Evolutionary conservation across 2,888 invertebrate genomes (phyloP), one percentile per base, ranked within the genome.

Genomic region (Hypolimnas misippus): DNA sequence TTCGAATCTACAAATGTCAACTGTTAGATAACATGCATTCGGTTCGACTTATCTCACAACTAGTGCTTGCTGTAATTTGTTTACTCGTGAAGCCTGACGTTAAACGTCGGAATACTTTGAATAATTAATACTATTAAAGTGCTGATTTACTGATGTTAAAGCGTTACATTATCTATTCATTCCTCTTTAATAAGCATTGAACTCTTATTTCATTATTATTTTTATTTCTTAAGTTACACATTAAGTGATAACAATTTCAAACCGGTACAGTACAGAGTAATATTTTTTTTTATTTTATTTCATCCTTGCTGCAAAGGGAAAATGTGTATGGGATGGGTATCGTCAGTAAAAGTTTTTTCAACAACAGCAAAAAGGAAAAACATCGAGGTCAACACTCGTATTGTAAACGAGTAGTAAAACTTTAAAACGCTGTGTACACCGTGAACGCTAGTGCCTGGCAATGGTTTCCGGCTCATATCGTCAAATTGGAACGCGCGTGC

Each of bases 381-480:
- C 61, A 71, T 70, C 65, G 69, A 69, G 69, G 64, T 68, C 66
- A 65, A 70, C 60, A 64, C 66, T 67, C 56, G 67, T 69, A 72
- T 70, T 75, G 75, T 72, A 72, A 75, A 76, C 70, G 74, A 72
- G 72, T 70, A 71, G 72, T 75, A 77, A 79, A 76, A 75, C 70
- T 80, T 78, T 72, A 76, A 77, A 79, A 66, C 70, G 67, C 71
- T 54, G 66, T 59, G 70, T 71, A 68, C 70, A 62, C 66, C 63
- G 70, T 70, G 68, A 72, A 70, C 71, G 70, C 67, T 73, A 74
- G 74, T 74, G 71, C 68, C 69, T 72, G 72, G 73, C 73, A 77
- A 78, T 77, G 73, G 79, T 76, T 84, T 81, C 77, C 77, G 76
- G 75, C 69, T 81, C 79, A 81, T 81, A 81, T 78, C 75, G 66